Percentiles rank a stretch among this genome's conserved stretches.
phyloP scores from a whole-genome alignment of 2,888 invertebrate species.

The Saturnia pavonia region DNA sequence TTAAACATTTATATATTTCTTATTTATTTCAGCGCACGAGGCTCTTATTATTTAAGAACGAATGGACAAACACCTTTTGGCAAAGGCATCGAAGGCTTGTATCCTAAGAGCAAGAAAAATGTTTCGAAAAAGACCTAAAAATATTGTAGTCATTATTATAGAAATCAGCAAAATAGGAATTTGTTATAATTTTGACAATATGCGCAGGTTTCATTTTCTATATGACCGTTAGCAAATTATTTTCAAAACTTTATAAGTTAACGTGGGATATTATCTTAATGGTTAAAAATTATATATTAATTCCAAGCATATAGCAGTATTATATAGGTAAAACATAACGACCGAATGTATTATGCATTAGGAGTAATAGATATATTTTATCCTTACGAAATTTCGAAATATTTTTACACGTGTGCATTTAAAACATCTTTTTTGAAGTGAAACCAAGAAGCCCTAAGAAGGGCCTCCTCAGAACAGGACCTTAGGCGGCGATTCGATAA shows the following conservation, averaged over 20 bases:
- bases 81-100: slow-evolving; percentile 70
- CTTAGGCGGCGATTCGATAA: too few relatives aligned
- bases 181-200: neutral
- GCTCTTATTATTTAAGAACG: slow-evolving; percentile 73
- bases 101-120: slow-evolving; percentile 58
- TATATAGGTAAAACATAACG: too few relatives aligned
- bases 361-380: neutral
- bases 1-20: neutral
- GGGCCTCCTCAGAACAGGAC: too few relatives aligned
- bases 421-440: neutral
- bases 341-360: too few relatives aligned
- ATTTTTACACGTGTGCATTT: neutral
- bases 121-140: slow-evolving; percentile 39
- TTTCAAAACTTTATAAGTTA: too few relatives aligned
- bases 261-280: too few relatives aligned
- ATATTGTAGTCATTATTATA: neutral
- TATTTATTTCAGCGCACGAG: slow-evolving; percentile 64
- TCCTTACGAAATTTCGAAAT: neutral
- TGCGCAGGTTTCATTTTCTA: too few relatives aligned
- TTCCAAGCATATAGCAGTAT: too few relatives aligned
- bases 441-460: too few relatives aligned
- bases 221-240: too few relatives aligned
- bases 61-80: slow-evolving; percentile 70
- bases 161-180: neutral
- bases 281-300: too few relatives aligned